These are phyloP conservation scores for Danaus plexippus DNA, from an alignment of 1,140 invertebrate genomes.

Conservation along the genomic window DNA sequence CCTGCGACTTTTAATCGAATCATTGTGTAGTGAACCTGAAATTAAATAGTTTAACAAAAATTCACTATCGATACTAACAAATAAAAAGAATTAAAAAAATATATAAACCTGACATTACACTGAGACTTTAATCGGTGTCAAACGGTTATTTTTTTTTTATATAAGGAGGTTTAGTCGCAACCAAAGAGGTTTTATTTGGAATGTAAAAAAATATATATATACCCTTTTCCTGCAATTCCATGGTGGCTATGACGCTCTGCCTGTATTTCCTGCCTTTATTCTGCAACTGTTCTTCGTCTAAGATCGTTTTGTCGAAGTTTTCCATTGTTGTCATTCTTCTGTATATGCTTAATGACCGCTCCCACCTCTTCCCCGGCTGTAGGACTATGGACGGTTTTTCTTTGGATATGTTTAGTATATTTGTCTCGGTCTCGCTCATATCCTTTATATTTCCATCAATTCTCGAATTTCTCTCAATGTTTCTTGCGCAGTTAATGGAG, in stretches of 20 bases:
- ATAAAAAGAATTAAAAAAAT: slow-evolving; percentile 24
- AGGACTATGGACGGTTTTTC: slow-evolving; percentile 45
- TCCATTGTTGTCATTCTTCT: slow-evolving; percentile 57
- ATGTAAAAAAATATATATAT: slow-evolving; percentile 17
- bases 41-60: slow-evolving; percentile 12
- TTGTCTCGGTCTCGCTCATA: slow-evolving; percentile 8
- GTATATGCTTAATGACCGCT: slow-evolving; percentile 62
- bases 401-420: slow-evolving; percentile 9
- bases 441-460: slow-evolving; percentile 5
- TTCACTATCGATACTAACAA: slow-evolving; percentile 6
- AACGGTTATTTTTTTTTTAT: slow-evolving; percentile 24
- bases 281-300: slow-evolving; percentile 39
- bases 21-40: slow-evolving; percentile 61
- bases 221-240: slow-evolving; percentile 57
- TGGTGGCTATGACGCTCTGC: slow-evolving; percentile 57
- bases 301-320: slow-evolving; percentile 38
- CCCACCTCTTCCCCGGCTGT: slow-evolving; percentile 66
- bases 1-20: slow-evolving; percentile 53
- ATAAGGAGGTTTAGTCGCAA: not conserved
- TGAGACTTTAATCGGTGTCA: slow-evolving; percentile 62
- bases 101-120: slow-evolving; percentile 65
- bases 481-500: not conserved
- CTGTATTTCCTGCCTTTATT: slow-evolving; percentile 61
- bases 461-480: not conserved
- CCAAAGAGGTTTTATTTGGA: slow-evolving; percentile 10